Percentiles rank a stretch among this genome's conserved stretches.
phyloP scores from a whole-genome alignment of 2,888 invertebrate species.

The Cylindroiulus punctatus region DNA sequence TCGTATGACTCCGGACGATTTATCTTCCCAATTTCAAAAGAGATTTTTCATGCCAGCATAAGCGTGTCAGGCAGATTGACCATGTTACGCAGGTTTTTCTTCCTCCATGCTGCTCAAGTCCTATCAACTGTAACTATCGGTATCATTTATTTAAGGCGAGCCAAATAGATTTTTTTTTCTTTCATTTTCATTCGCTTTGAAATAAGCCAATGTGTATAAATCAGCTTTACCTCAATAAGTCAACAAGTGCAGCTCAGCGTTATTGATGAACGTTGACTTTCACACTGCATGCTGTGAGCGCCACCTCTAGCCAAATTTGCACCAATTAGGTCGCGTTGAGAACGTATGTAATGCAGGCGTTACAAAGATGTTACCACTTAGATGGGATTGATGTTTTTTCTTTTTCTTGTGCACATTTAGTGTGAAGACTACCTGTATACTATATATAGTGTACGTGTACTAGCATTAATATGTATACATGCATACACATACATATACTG shows the following conservation, averaged over 20 bases:
- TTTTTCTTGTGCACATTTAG: no score
- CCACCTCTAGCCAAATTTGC: no score
- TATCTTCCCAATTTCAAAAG: slow-evolving; percentile 24
- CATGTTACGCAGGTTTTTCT: not conserved
- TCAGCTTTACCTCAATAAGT: slow-evolving; percentile 26
- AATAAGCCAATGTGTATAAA: slow-evolving; percentile 1
- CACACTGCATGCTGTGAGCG: no score
- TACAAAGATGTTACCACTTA: no score
- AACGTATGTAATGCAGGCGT: no score
- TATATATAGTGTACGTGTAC: no score
- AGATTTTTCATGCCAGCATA: slow-evolving; percentile 15
- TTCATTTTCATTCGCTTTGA: slow-evolving; percentile 44
- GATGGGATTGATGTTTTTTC: no score
- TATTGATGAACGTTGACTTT: slow-evolving; percentile 5
- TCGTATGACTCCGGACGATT: slow-evolving; percentile 9
- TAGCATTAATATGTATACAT: no score
- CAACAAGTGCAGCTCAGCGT: not conserved
- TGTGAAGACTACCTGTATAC: no score
- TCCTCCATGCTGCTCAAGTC: not conserved
- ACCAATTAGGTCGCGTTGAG: no score
- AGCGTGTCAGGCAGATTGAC: slow-evolving; percentile 39
- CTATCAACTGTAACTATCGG: not conserved
- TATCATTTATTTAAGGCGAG: slow-evolving; percentile 41
- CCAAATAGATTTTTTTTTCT: slow-evolving; percentile 15
- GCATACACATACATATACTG: no score